phyloP scores from a whole-genome alignment of 2,888 invertebrate genomes.

The Lingula anatina region DNA sequence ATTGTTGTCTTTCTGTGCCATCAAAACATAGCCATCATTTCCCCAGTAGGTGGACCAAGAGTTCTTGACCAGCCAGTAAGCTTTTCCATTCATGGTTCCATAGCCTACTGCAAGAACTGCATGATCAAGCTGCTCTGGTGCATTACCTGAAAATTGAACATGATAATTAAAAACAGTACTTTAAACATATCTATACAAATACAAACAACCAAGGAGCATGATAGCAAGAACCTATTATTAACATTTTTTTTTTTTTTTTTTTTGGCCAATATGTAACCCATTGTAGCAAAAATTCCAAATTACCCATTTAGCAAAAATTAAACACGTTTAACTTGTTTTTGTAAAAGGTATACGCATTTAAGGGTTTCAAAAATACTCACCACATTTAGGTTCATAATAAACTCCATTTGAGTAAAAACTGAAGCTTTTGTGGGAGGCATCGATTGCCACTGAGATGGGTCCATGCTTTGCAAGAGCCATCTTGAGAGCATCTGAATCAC shows the following conservation, averaged over 20 bases:
- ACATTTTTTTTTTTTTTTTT: too few species aligned
- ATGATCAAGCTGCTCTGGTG: conserved; percentile 77
- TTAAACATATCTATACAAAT: too few species aligned
- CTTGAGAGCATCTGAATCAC: conserved; percentile 68
- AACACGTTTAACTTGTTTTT: too few species aligned
- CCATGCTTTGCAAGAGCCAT: conserved; percentile 82
- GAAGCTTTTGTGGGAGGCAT: conserved; percentile 79
- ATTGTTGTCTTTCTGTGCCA: conserved; percentile 84
- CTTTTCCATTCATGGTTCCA: conserved; percentile 73
- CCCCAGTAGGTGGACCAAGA: conserved; percentile 98
- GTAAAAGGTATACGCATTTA: not conserved
- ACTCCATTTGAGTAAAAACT: conserved; percentile 92
- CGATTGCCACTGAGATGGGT: conserved; percentile 73
- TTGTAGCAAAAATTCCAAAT: too few species aligned
- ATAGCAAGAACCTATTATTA: too few species aligned
- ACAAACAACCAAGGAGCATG: too few species aligned
- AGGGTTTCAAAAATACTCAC: conserved; percentile 42
- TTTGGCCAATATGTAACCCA: too few species aligned
- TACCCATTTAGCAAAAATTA: too few species aligned
- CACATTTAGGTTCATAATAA: conserved; percentile 80
- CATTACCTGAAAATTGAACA: conserved; percentile 61
- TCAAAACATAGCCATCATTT: conserved; percentile 90
- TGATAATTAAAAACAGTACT: not conserved
- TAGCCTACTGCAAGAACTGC: conserved; percentile 91
- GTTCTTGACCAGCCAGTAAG: conserved; percentile 92